These are phyloP conservation scores for Peribatodes rhomboidaria DNA, from an alignment of 2,888 invertebrate species.

Conservation along the genomic window DNA sequence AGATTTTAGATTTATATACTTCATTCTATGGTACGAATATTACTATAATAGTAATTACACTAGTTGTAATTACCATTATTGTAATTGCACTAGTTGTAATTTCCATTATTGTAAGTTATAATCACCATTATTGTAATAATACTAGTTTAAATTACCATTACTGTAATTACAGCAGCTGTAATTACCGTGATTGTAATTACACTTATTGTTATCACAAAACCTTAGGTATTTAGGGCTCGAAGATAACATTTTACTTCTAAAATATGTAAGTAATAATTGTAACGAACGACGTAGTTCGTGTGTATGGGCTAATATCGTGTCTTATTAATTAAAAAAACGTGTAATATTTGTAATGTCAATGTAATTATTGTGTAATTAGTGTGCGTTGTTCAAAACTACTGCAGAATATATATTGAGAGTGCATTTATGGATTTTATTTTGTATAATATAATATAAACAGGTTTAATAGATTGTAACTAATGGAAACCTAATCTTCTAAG, in stretches of 20 bases:
- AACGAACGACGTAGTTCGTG: slow-evolving; percentile 43
- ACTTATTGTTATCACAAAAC: background rate
- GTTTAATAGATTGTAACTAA: background rate
- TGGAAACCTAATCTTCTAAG: background rate
- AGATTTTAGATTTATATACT: slow-evolving; percentile 56
- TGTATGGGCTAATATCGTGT: slow-evolving; percentile 65
- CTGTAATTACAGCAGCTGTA: background rate
- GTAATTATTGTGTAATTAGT: slow-evolving; percentile 28
- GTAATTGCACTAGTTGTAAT: background rate
- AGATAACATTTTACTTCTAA: slow-evolving; percentile 34
- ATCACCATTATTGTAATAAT: background rate
- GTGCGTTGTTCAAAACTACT: slow-evolving; percentile 39
- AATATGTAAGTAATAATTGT: slow-evolving; percentile 19
- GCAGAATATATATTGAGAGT: background rate
- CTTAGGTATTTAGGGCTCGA: slow-evolving; percentile 40
- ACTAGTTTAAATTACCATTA: no score
- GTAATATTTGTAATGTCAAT: slow-evolving; percentile 47
- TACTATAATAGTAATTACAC: slow-evolving; percentile 24
- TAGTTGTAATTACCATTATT: background rate
- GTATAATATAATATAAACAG: background rate
- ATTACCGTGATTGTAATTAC: background rate
- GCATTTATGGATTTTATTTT: slow-evolving; percentile 25
- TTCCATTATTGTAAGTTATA: background rate
- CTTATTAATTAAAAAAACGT: slow-evolving; percentile 59
- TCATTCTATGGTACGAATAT: slow-evolving; percentile 17